Percentiles rank a stretch among this genome's conserved stretches.
Evolutionary conservation across 2,888 invertebrate species (phyloP).

Genomic region (Scaptomyza cyrtandrae): DNA sequence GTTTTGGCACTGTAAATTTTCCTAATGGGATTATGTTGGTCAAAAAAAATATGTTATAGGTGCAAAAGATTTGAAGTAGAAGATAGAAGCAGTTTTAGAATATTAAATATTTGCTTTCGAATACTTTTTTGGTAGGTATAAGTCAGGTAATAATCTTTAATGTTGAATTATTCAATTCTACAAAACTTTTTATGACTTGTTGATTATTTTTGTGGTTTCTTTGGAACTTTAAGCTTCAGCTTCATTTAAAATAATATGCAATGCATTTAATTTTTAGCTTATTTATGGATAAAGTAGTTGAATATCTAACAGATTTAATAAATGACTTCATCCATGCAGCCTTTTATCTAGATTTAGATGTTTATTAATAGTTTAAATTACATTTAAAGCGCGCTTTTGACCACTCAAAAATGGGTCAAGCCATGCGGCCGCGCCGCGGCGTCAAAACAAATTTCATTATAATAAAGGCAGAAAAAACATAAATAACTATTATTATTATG

Average conservation of each 20-base stretch:
- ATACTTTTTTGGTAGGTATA: too few relatives aligned
- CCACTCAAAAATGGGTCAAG: constrained; percentile 52
- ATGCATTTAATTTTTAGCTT: too few relatives aligned
- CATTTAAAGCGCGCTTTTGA: not conserved
- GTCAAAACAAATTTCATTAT: constrained; percentile 43
- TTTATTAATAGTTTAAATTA: constrained; percentile 5
- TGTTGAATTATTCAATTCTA: too few relatives aligned
- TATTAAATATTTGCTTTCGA: too few relatives aligned
- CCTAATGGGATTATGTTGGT: constrained; percentile 42
- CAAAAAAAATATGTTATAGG: constrained; percentile 1
- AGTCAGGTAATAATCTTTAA: not conserved
- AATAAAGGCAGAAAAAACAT: constrained; percentile 11
- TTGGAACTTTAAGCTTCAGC: too few relatives aligned
- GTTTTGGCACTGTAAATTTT: not conserved
- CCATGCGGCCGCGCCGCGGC: constrained; percentile 2
- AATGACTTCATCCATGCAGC: not conserved
- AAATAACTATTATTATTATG: constrained; percentile 11
- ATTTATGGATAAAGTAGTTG: not conserved
- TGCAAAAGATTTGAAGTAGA: constrained; percentile 3
- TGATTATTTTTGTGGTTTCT: too few relatives aligned
- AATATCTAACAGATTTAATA: not conserved
- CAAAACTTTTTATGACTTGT: too few relatives aligned
- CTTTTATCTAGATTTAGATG: not conserved
- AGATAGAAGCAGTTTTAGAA: not conserved
- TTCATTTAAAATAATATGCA: too few relatives aligned